Percentiles rank a stretch among this genome's conserved stretches.
phyloP scores from a whole-genome alignment of 92 coral and sea anemone genomes.

The Palythoa grandis region DNA sequence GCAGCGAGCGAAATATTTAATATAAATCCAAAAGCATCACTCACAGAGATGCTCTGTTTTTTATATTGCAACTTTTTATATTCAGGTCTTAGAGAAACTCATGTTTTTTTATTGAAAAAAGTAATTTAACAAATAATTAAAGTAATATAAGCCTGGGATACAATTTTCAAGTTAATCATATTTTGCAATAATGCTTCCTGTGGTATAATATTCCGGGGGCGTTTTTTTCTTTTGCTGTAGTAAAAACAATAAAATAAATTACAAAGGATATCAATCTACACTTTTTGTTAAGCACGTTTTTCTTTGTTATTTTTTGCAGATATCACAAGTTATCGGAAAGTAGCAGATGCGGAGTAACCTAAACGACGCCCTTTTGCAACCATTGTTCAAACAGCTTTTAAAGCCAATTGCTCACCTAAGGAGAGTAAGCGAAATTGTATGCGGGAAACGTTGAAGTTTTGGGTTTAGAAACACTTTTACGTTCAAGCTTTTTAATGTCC shows the following conservation, averaged over 20 bases:
- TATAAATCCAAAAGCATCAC: background rate
- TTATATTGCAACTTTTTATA: background rate
- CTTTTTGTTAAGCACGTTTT: background rate
- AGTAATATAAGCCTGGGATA: background rate
- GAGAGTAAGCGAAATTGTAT: background rate
- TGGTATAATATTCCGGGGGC: constrained; percentile 9
- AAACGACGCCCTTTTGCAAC: background rate
- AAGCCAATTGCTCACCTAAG: background rate
- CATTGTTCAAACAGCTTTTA: background rate
- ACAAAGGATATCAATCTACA: background rate
- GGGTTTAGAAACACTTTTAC: background rate
- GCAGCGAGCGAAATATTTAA: background rate
- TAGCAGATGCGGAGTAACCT: background rate
- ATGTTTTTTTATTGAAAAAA: background rate
- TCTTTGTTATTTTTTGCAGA: background rate
- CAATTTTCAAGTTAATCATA: background rate
- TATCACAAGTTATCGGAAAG: background rate
- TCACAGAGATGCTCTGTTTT: background rate
- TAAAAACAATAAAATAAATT: background rate
- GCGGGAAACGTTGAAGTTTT: background rate
- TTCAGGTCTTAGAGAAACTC: background rate
- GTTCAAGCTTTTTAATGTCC: background rate
- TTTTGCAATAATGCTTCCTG: constrained; percentile 18
- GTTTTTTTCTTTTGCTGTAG: background rate
- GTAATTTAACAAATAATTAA: background rate